Base-by-base conservation (phyloP, 2,797 vertebrate species). In the Acanthornis magna region DNA sequence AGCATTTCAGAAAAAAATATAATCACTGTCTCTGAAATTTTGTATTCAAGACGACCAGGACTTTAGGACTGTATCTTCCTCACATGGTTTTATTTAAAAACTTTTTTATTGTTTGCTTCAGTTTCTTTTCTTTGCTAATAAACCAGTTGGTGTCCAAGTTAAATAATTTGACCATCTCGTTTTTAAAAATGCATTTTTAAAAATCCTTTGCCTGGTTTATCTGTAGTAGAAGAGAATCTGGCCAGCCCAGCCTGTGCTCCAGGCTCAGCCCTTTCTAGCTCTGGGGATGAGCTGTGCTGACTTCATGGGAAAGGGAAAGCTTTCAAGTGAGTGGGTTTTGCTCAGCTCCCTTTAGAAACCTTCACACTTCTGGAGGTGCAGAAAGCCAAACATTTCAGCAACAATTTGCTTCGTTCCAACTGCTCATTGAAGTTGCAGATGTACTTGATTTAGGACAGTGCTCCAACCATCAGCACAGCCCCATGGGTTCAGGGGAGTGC, bases 401-500 rank as follows among this genome's bases (percentile, higher is more conserved):
- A 10, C 51, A 30, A 13, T 87, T 96, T 91, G 34, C 27, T 51
- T 79, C 3, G 2, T 65, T 65, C 45, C 40, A 22, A 10, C 51
- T 55, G 5, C 36, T 83, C 20, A 6, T 3, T 42, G 76, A 60
- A 30, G 66, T 7, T 66, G 58, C 60, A 73, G 75, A 88, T 83
- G 72, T 45, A 5, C 55, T 94, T 54, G 38, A 25, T 94, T 80
- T 53, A 77, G 54, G 55, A 17, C 8, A 12, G 30, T 22, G 57
- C 45, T 87, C 21, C 30, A 58, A 2, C 6, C 7, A 30, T 75
- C 78, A 65, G 32, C 65, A 15, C 34, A 38, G 55, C 55, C 19
- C 40, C 9, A 1, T 0, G 8, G 51, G 19, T 74, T 57, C 62
- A 58, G 1, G 34, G 65, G 23, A 81, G 20, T 11, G 4, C 3